Evolutionary conservation across 2,888 invertebrate genomes (phyloP), one percentile per base, ranked within the genome.

Genomic region (Trissoscelio sp.): DNA sequence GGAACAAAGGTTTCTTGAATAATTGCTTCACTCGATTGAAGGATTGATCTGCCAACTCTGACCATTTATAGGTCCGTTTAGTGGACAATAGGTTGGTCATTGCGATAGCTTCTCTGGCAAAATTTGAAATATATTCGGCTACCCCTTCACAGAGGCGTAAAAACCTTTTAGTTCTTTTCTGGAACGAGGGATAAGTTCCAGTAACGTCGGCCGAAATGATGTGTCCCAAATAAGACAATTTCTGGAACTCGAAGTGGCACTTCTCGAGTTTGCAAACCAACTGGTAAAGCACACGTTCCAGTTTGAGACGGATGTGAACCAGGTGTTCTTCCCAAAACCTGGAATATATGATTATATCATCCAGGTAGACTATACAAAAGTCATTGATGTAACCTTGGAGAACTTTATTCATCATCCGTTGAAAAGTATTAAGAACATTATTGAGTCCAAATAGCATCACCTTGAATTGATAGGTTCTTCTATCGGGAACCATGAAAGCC

Each of bases 331-430:
- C 74, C 69, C 60, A 81, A 1, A 24, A 69, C 0, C 62, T n/a
- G 0, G 84, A 84, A 57, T 79, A 85, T 6, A 87, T 51, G 5
- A 88, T 85, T 2, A 89, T 86, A 53, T 89, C 87, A 31, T 88
- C 88, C 1, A 88, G 60, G 60, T 88, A 89, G 0, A 85, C 86
- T 0, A 83, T 22, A 18, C 83, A 83, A 42, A 83, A 74, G 0
- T 82, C 14, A 5, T 79, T 67, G 0, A 85, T 31, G 18, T 78
- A 83, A 0, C 86, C 86, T 0, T 55, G 44, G 0, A 85, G 81
- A 0, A 86, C 86, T 6, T 84, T 84, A 5, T 58, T 74, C 85
- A 87, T 87, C 4, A 88, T 85, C 48, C 86, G 79, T 74, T 88
- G 85, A 81, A 86, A 89, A 0, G 87, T 86, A 3, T 81, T 73